Percentiles rank a stretch among this genome's conserved stretches.
These are phyloP conservation scores for Tetragonula carbonaria DNA, from an alignment of 2,888 invertebrate species.

Conservation along the genomic window DNA sequence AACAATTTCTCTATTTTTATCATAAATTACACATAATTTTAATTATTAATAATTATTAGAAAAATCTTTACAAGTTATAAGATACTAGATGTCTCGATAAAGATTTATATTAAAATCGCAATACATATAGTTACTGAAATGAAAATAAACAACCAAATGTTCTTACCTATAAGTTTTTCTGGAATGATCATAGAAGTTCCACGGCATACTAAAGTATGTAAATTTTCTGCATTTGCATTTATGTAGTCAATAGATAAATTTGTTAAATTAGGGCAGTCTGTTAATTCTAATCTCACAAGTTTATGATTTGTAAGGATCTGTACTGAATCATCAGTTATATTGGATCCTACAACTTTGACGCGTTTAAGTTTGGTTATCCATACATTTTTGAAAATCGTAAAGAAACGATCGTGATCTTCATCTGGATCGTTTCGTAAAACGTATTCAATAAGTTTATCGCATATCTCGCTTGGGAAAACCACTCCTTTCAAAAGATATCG, in stretches of 20 bases:
- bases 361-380: conserved; percentile 88
- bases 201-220: conserved; percentile 90
- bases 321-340: conserved; percentile 90
- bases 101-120: not conserved
- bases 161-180: conserved; percentile 40
- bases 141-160: not conserved
- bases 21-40: not conserved
- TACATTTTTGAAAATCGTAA: conserved; percentile 90
- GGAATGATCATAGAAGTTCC: conserved; percentile 88
- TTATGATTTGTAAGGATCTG: conserved; percentile 90
- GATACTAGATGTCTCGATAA: not conserved
- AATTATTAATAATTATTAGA: not conserved
- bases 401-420: conserved; percentile 88
- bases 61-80: too few species aligned
- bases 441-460: conserved; percentile 88
- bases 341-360: conserved; percentile 89
- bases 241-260: conserved; percentile 88
- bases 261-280: conserved; percentile 89
- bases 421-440: conserved; percentile 85
- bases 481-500: conserved; percentile 86
- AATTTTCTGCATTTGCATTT: conserved; percentile 88
- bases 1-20: not conserved
- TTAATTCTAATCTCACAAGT: conserved; percentile 90
- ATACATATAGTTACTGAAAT: not conserved
- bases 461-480: conserved; percentile 89